Evolutionary conservation across 2,888 invertebrate species (phyloP).

Genomic region (Diarsia brunnea): DNA sequence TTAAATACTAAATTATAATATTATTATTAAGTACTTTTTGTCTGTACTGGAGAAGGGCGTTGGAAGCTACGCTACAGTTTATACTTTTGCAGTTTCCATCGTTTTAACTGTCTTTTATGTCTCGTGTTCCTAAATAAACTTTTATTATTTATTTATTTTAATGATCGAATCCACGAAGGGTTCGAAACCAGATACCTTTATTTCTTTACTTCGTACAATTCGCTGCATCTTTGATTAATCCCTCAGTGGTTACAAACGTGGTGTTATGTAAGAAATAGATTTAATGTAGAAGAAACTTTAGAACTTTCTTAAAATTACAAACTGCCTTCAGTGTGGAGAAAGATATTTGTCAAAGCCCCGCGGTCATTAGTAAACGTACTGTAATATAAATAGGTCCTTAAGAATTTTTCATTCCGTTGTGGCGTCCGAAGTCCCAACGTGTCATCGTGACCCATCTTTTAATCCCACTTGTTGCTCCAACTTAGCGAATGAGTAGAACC

Average conservation of each 20-base stretch:
- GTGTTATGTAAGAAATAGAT: neutral
- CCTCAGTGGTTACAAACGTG: neutral
- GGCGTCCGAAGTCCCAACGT: slow-evolving; percentile 8
- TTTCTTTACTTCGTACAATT: neutral
- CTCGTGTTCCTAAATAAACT: too few relatives aligned
- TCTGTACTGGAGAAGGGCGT: too few relatives aligned
- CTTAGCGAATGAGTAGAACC: slow-evolving; percentile 30
- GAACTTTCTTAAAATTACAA: neutral
- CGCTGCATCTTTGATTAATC: neutral
- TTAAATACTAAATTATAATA: too few relatives aligned
- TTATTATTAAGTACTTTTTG: too few relatives aligned
- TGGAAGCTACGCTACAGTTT: too few relatives aligned
- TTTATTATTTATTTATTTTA: too few relatives aligned
- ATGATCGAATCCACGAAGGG: neutral
- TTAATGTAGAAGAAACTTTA: neutral
- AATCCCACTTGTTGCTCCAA: slow-evolving; percentile 59
- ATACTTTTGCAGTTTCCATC: too few relatives aligned
- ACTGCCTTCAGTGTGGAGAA: neutral
- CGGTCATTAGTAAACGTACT: neutral
- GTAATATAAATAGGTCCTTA: neutral
- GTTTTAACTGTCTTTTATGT: too few relatives aligned
- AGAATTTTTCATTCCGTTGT: slow-evolving; percentile 4
- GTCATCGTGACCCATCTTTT: slow-evolving; percentile 53
- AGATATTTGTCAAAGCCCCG: neutral
- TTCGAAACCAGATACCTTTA: too few relatives aligned